Evolutionary conservation across 2,113 vertebrate genomes (phyloP), one percentile per base, ranked within the genome.

Genomic region (Gavia stellata): DNA sequence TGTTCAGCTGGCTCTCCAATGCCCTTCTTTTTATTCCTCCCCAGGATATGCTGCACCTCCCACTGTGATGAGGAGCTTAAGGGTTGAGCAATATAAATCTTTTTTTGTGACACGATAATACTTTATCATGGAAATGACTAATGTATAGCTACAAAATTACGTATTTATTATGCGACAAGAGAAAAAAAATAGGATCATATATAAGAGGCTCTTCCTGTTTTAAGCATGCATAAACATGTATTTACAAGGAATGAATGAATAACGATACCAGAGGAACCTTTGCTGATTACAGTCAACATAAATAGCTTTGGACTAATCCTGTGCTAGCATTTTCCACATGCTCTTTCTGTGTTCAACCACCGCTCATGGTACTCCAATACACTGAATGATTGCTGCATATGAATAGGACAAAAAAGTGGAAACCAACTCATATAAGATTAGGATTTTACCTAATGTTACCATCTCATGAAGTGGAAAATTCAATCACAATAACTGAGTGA

Each of bases 401-500:
- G 66, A 88, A 70, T 47, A 91, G 58, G 42, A 85, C 42, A 79
- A 58, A 73, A 82, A 73, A n/a, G 55, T 71, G 68, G 47, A 78
- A 77, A 73, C 29, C 65, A 40, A 28, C 20, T 91, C n/a, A 2
- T 14, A 8, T 10, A 90, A 66, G 74, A 59, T 89, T 77, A 92
- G 44, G 52, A 38, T 83, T 97, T 91, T 87, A 62, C 81, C 20
- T 91, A 85, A 94, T 86, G 42, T 90, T 86, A 80, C 50, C 36
- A 70, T 89, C 58, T 74, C 58, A 44, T 72, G 25, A 68, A 83
- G 85, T 91, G 68, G 61, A 91, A 93, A 84, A 94, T 95, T 96
- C 95, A 96, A 62, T 96, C 90, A 88, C 74, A 83, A 23, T 95
- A 88, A 83, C 85, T 53, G 40, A 86, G 53, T 44, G 53, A 52